Percentiles rank a stretch among this genome's conserved stretches.
Evolutionary conservation across 1,140 invertebrate genomes (phyloP).

Genomic region (Drosophila neocordata): DNA sequence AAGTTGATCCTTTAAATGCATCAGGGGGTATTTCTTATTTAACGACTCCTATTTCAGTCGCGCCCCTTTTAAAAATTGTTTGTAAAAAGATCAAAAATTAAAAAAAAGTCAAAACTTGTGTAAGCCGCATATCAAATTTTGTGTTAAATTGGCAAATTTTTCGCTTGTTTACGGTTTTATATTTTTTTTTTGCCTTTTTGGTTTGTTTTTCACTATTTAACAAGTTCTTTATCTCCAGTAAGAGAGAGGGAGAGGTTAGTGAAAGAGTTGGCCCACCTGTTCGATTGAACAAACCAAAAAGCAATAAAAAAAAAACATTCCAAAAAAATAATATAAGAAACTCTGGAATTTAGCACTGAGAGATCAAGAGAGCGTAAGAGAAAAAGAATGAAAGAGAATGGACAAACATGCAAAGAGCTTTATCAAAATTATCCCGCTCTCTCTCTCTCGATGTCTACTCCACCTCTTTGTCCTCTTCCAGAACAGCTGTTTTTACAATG

Average conservation of each 20-base stretch:
- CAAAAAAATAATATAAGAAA: slow-evolving; percentile 22
- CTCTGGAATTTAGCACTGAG: background rate
- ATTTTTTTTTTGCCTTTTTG: slow-evolving; percentile 6
- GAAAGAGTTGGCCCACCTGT: slow-evolving; percentile 7
- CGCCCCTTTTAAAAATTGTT: slow-evolving; percentile 39
- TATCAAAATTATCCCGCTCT: background rate
- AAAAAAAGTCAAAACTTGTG: slow-evolving; percentile 22
- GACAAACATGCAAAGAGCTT: no score
- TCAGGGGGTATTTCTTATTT: background rate
- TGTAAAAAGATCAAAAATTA: background rate
- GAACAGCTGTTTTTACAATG: slow-evolving; percentile 26
- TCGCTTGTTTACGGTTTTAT: slow-evolving; percentile 12
- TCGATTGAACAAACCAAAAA: slow-evolving; percentile 1
- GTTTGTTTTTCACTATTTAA: slow-evolving; percentile 23
- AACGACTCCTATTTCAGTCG: slow-evolving; percentile 20
- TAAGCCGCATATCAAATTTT: slow-evolving; percentile 72
- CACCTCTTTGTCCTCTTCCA: background rate
- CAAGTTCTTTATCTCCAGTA: slow-evolving; percentile 12
- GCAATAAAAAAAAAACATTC: slow-evolving; percentile 5
- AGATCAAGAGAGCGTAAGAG: background rate
- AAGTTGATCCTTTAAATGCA: background rate
- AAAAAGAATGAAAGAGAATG: background rate
- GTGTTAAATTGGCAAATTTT: slow-evolving; percentile 54
- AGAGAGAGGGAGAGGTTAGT: background rate
- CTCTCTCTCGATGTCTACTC: background rate